Conservation (phyloP, 2,797 vertebrate genomes). For the Lepilemur septentrionalis region DNA sequence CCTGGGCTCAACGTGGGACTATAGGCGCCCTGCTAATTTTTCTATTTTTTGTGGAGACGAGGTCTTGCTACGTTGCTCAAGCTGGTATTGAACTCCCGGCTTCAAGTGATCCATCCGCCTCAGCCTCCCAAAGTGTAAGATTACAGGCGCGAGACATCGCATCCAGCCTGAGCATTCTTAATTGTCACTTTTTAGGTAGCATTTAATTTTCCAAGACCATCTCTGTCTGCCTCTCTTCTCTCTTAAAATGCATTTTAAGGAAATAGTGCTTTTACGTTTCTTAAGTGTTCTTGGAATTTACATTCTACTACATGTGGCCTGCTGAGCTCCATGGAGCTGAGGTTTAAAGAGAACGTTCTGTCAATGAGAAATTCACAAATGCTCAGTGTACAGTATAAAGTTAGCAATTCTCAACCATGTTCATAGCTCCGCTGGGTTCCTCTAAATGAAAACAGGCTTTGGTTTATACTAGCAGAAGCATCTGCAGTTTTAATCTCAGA, state of each 20-base stretch:
- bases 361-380: background rate
- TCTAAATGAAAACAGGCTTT: background rate
- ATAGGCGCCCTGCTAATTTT: background rate
- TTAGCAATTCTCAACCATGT: background rate
- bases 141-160: background rate
- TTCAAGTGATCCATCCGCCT: background rate
- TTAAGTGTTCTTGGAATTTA: constrained; percentile 37
- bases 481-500: background rate
- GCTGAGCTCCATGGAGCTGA: background rate
- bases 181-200: background rate
- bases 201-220: background rate
- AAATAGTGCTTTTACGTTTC: constrained; percentile 17
- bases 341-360: background rate
- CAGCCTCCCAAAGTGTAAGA: background rate
- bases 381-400: background rate
- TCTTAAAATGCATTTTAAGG: background rate
- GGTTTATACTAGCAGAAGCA: background rate
- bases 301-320: background rate
- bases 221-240: background rate
- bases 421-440: background rate
- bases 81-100: background rate
- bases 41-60: background rate
- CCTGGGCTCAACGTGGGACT: background rate
- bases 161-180: background rate
- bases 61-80: background rate